Conservation (phyloP, 2,797 vertebrate species). For the Columba guinea region DNA sequence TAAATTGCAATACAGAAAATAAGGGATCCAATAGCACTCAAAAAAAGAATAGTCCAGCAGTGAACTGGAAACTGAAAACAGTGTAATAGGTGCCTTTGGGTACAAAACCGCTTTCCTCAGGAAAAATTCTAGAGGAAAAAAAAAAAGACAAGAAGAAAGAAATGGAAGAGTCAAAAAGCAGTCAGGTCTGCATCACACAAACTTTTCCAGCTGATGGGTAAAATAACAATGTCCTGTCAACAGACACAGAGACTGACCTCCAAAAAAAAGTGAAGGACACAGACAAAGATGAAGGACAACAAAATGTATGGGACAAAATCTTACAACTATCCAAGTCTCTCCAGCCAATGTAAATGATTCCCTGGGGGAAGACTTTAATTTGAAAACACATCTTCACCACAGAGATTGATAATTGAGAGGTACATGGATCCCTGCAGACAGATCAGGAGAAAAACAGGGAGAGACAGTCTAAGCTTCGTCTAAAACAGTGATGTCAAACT, state of each 20-base stretch:
- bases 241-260: background rate
- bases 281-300: background rate
- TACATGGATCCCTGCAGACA: background rate
- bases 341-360: background rate
- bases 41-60: background rate
- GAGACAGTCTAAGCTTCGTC: background rate
- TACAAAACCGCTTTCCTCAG: background rate
- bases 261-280: background rate
- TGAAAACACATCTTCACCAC: background rate
- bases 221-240: background rate
- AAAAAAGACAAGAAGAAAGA: background rate
- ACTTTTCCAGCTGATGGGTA: background rate
- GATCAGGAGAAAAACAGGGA: background rate
- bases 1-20: background rate
- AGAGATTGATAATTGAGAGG: background rate
- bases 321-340: background rate
- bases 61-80: background rate
- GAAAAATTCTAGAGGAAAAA: background rate
- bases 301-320: background rate
- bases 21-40: background rate
- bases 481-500: background rate
- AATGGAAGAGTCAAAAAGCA: background rate
- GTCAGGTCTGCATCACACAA: fast-evolving
- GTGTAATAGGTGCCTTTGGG: background rate
- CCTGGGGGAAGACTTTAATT: background rate